Evolutionary conservation across 2,113 vertebrate species (phyloP), one percentile per base, ranked within the genome.

Genomic region (Perca schrenkii): DNA sequence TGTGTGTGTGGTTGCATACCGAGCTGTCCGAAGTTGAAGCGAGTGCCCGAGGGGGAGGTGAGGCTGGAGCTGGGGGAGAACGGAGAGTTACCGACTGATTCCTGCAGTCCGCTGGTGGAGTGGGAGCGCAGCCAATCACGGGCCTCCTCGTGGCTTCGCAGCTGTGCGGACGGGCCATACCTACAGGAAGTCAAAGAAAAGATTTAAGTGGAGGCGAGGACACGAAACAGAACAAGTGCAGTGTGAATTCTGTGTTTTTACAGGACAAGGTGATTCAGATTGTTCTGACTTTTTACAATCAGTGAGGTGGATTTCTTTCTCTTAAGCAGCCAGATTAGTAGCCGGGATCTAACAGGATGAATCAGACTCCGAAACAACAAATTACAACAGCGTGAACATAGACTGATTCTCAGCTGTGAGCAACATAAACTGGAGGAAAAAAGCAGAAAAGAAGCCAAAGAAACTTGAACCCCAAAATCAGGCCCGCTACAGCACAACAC

Each of bases 71-170:
- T 96, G 1, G 98, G 98, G 8, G 98, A 99, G 88, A 99, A 99
- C 0, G 98, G 98, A 1, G 98, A 99, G 91, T 96, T 98, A 84
- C 94, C 94, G 79, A 94, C 94, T 0, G 97, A 97, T 52, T 99
- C 98, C 95, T 99, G 98, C 56, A 99, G 95, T 11, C 98, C 98
- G 11, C 97, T 97, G 8, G 97, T 96, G 46, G 98, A 99, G 86
- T 99, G 97, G 34, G 97, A 99, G 70, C 98, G 96, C 11, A 99
- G 95, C 98, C 98, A 99, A 90, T 99, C 98, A 82, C 97, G 98
- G 3, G 96, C 95, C 31, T 99, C 98, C 52, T 99, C 98, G 7
- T 98, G 97, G 12, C 94, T 90, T n/a, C 97, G 96, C 67, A 99
- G 96, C 83, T 99, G 98, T 19, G 96, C 94, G 28, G 98, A 96